Evolutionary conservation across 2,797 vertebrate genomes (phyloP).

Genomic region (Choloepus didactylus): DNA sequence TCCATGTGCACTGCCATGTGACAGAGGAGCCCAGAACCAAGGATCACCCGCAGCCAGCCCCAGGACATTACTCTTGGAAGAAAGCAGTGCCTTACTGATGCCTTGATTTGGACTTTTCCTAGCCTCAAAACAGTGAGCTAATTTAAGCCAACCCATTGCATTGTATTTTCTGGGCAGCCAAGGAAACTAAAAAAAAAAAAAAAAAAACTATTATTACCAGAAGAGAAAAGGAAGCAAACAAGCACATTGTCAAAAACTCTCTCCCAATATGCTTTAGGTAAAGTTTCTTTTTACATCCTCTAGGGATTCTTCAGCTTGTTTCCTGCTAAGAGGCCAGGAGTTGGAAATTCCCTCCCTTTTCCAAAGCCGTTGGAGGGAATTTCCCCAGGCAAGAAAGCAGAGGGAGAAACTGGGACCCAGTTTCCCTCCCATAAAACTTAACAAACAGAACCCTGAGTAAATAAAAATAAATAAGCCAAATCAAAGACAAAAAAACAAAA

Average conservation of each 20-base stretch:
- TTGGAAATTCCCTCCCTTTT: not conserved
- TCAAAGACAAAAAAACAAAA: not conserved
- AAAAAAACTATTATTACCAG: not conserved
- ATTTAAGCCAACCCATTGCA: no score
- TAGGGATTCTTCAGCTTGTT: not conserved
- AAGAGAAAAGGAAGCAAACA: not conserved
- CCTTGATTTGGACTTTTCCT: no score
- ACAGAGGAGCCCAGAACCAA: no score
- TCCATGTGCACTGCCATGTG: no score
- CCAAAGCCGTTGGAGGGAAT: conserved; percentile 10
- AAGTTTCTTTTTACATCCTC: not conserved
- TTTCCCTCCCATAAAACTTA: not conserved
- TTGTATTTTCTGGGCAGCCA: no score
- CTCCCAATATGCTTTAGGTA: no score
- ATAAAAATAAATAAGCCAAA: conserved; percentile 11
- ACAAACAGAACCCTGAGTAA: not conserved
- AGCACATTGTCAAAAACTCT: not conserved
- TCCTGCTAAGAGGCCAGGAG: not conserved
- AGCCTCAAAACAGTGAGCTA: no score
- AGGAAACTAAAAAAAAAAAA: no score
- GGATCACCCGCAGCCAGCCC: no score
- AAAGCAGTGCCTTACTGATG: no score
- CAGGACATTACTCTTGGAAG: no score
- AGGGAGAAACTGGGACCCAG: not conserved
- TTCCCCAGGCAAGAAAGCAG: not conserved